Evolutionary conservation across 2,113 vertebrate species (phyloP), one percentile per base, ranked within the genome.

Genomic region (Zosterops lateralis): DNA sequence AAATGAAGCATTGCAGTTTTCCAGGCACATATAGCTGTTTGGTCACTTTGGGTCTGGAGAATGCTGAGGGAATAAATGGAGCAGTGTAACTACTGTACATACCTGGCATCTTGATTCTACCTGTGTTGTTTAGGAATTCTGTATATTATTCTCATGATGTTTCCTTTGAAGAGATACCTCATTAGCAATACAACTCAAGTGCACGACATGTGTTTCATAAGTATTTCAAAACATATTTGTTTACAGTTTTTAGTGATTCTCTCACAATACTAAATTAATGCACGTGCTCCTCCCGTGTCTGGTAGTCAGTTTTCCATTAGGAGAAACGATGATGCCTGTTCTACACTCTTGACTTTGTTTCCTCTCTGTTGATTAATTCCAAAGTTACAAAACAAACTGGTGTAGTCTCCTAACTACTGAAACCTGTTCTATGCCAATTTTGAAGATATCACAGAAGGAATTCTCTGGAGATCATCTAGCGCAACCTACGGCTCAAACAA

Each of bases 151-250:
- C 38, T 42, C 21, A 44, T 60, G 11, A 62, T 53, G n/a, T 47
- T 86, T 66, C 36, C 48, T 94, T 77, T 84, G 51, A 93, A 67
- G 24, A 70, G 56, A 86, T 12, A 96, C 31, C 56, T 90, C 58
- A 91, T 82, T 90, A 90, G 71, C 56, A 89, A 79, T 20, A 89
- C 18, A 88, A 57, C 60, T 90, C 42, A 95, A 88, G 60, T 66
- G 50, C 34, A 91, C 32, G 92, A 88, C 42, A 66, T 51, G 65
- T 65, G 70, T 91, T 95, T 58, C 60, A 57, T 56, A 82, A 90
- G 88, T 66, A 91, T 88, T 94, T 83, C 71, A 85, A 94, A 94
- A 80, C 58, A 45, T 38, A 80, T 50, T 85, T 91, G 67, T 85
- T 90, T 87, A 89, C 67, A 85, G 45, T 66, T 91, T 74, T 88